Base-by-base conservation (phyloP, 2,888 invertebrate genomes). In the Perizoma affinitatum region DNA sequence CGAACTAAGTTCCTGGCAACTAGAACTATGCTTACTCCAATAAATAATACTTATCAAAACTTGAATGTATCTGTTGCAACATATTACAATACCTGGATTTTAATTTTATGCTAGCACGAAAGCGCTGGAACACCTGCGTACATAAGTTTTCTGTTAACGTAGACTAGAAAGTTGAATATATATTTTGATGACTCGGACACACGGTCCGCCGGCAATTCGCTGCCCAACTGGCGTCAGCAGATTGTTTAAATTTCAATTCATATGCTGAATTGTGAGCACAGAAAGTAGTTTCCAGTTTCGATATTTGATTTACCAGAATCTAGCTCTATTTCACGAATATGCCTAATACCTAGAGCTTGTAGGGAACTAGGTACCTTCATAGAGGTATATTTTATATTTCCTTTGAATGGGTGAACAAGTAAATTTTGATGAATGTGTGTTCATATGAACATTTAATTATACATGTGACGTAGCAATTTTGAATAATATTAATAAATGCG, bases 161-260 rank as follows among this genome's bases (percentile, higher is more conserved):
- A 43, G 53, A 60, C 68, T 65, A 63, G 66, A 70, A 70, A 68
- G 65, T 70, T 70, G 63, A 62, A 65, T 65, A 66, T 66, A 66
- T 67, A 61, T 61, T 63, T 70, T 70, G 68, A 66, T 68, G 67
- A 68, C 48, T 67, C 66, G 65, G 65, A 64, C 70, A 68, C 62
- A 65, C 56, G 66, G 69, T 61, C 58, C 61, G 59, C 55, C 47
- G 53, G 64, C 66, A 47, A 63, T 62, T 64, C 63, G 61, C 63
- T 62, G 49, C 55, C 67, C 58, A 60, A 54, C 65, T 61, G 66
- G 58, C 65, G 65, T 71, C 66, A 65, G 69, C 70, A 61, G 54
- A 65, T 70, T 69, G 62, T 56, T 63, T 55, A 62, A 63, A 67
- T 67, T 66, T 65, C 58, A 60, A 65, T 68, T 61, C 61, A 52